Conservation (phyloP, 2,797 vertebrate genomes). For the Epinephelus malabaricus region DNA sequence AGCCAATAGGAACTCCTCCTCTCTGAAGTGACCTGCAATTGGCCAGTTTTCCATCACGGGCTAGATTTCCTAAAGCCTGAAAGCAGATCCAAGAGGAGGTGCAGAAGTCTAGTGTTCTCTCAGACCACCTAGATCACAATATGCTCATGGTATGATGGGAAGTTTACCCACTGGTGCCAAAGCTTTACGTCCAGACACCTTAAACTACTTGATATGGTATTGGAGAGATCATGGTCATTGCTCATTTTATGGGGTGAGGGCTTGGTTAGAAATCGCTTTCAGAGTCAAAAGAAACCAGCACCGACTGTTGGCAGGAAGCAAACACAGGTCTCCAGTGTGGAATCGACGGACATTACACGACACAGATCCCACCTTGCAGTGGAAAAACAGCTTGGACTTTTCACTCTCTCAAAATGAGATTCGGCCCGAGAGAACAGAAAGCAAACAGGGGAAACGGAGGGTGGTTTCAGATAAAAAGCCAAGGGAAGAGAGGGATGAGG, state of each 20-base stretch:
- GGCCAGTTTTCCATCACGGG: too few species aligned
- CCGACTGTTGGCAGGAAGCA: neutral
- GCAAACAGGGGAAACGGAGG: slow-evolving; percentile 42
- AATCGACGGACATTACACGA: slow-evolving; percentile 21
- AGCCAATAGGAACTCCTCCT: too few species aligned
- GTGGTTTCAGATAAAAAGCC: slow-evolving; percentile 58
- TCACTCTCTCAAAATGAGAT: slow-evolving; percentile 46
- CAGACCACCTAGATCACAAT: too few species aligned
- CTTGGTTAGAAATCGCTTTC: neutral
- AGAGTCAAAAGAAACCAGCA: neutral
- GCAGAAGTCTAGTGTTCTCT: too few species aligned
- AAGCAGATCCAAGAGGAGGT: too few species aligned
- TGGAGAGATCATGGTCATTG: neutral
- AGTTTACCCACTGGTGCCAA: too few species aligned
- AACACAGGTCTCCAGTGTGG: neutral
- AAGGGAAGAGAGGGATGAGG: slow-evolving; percentile 31
- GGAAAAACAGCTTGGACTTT: slow-evolving; percentile 40
- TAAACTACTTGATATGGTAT: neutral
- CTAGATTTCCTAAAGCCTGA: too few species aligned
- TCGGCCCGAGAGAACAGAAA: slow-evolving; percentile 31
- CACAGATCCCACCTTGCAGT: slow-evolving; percentile 11
- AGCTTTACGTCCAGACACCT: neutral
- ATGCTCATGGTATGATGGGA: too few species aligned
- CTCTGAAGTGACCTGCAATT: too few species aligned
- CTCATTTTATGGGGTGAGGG: neutral